phyloP scores from a whole-genome alignment of 92 coral and sea anemone species.

The Chrysogorgia sp. region DNA sequence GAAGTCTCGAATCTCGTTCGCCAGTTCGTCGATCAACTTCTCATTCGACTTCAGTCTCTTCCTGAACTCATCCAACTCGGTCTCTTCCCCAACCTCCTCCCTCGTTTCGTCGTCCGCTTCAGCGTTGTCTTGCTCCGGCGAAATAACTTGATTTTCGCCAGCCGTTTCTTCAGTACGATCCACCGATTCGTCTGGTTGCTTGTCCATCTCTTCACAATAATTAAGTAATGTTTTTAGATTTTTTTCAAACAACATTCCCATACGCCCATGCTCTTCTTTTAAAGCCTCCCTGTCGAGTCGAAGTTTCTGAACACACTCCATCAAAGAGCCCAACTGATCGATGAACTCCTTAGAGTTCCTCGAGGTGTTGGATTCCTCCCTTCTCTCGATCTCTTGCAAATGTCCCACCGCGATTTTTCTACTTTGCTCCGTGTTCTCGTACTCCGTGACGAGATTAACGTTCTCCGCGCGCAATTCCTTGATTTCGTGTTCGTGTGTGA shows the following conservation, averaged over 20 bases:
- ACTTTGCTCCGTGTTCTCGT: slow-evolving; percentile 28
- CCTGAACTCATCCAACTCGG: slow-evolving; percentile 10
- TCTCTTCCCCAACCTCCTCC: not conserved
- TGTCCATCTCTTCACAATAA: slow-evolving; percentile 30
- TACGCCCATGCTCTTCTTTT: not conserved
- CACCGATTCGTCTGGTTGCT: not conserved
- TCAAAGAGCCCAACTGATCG: slow-evolving; percentile 4
- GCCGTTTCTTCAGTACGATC: not conserved
- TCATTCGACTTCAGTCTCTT: slow-evolving; percentile 34
- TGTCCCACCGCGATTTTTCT: slow-evolving; percentile 31
- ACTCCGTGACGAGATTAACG: slow-evolving; percentile 24
- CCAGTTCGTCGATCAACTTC: slow-evolving; percentile 10
- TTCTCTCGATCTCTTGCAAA: slow-evolving; percentile 26
- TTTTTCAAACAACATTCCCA: slow-evolving; percentile 13
- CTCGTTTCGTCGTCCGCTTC: not conserved
- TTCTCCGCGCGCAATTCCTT: slow-evolving; percentile 34
- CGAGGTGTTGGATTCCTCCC: not conserved
- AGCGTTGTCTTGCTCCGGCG: not conserved
- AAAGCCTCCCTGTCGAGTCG: slow-evolving; percentile 14
- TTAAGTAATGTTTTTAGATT: slow-evolving; percentile 1
- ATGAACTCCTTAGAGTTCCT: not conserved
- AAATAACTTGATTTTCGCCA: not conserved
- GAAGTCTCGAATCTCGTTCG: slow-evolving; percentile 31
- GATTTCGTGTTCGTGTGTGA: slow-evolving; percentile 15
- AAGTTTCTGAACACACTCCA: slow-evolving; percentile 14